These are phyloP conservation scores for Drosophila fulvimacula DNA, from an alignment of 2,888 invertebrate genomes.

Conservation along the genomic window DNA sequence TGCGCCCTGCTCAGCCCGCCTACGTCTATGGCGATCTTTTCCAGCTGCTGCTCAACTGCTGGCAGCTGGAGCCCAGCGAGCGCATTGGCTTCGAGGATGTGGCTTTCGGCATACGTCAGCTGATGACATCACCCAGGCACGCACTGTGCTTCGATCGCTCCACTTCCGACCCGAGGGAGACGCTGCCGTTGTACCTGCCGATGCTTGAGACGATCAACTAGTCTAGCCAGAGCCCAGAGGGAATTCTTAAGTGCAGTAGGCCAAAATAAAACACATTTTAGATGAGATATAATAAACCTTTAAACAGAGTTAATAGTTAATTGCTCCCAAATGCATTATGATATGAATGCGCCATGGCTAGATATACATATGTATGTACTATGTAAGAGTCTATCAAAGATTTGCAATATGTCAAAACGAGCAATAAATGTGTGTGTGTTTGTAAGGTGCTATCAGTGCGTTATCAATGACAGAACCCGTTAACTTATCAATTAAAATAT, in stretches of 20 bases:
- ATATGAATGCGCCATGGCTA: neutral
- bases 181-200: slow-evolving; percentile 84
- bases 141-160: slow-evolving; percentile 82
- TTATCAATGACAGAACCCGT: neutral
- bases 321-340: neutral
- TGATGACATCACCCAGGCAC: slow-evolving; percentile 84
- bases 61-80: slow-evolving; percentile 93
- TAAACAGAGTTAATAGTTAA: neutral
- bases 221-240: neutral
- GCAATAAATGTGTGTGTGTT: slow-evolving; percentile 3
- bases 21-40: slow-evolving; percentile 92
- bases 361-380: neutral
- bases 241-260: neutral
- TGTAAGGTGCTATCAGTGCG: neutral
- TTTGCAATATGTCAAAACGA: neutral
- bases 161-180: slow-evolving; percentile 63
- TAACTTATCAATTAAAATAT: neutral
- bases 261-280: neutral
- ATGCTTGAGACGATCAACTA: slow-evolving; percentile 82
- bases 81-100: slow-evolving; percentile 90
- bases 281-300: neutral
- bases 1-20: slow-evolving; percentile 90
- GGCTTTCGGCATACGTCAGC: slow-evolving; percentile 84
- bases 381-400: neutral
- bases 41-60: slow-evolving; percentile 93